phyloP scores from a whole-genome alignment of 1,140 invertebrate genomes.

The Dinoponera quadriceps region DNA sequence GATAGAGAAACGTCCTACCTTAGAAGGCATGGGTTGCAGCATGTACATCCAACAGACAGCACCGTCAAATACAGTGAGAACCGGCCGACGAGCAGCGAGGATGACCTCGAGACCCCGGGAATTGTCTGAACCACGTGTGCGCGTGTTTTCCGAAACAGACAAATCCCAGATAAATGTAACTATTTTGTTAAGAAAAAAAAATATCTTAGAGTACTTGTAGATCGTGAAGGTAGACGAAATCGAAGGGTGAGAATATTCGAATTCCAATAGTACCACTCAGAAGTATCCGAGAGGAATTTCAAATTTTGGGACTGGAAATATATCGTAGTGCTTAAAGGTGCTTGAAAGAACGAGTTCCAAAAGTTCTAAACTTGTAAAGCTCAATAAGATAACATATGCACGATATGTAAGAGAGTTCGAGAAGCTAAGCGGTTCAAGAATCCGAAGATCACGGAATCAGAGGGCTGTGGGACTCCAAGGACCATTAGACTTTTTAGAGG shows the following conservation, averaged over 20 bases:
- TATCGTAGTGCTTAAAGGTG: too few relatives aligned
- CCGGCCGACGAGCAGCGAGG: background rate
- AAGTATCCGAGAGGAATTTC: background rate
- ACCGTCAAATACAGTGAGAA: conserved; percentile 36
- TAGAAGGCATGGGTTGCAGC: conserved; percentile 55
- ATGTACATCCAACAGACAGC: conserved; percentile 37
- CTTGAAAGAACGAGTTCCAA: too few relatives aligned
- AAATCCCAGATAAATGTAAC: background rate
- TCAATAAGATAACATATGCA: too few relatives aligned
- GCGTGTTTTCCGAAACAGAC: conserved; percentile 25
- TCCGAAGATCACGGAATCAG: too few relatives aligned
- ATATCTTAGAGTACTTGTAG: background rate
- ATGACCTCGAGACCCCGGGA: conserved; percentile 16
- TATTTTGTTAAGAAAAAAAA: background rate
- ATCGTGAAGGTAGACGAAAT: background rate
- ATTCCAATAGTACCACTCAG: background rate
- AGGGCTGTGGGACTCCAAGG: too few relatives aligned
- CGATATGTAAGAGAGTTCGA: too few relatives aligned
- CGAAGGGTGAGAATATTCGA: background rate
- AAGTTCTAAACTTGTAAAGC: too few relatives aligned
- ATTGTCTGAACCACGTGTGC: background rate
- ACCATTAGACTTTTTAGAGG: too few relatives aligned
- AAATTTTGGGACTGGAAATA: too few relatives aligned
- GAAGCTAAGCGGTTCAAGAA: too few relatives aligned
- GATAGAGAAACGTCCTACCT: conserved; percentile 39